Evolutionary conservation across 2,888 invertebrate genomes (phyloP).

Genomic region (Clusia tigrina): DNA sequence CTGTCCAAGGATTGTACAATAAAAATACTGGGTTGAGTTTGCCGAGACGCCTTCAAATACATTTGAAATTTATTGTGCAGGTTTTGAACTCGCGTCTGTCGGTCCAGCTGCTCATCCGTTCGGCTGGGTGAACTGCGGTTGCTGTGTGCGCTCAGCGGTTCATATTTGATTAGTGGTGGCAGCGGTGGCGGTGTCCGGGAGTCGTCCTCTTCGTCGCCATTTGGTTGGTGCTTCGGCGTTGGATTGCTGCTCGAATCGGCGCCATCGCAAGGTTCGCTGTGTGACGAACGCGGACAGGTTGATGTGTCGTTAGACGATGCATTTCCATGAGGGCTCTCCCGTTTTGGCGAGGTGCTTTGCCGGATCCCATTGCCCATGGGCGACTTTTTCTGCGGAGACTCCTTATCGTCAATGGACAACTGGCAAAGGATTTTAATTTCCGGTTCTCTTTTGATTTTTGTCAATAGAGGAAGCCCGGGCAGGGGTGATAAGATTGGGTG

Average conservation of each 20-base stretch:
- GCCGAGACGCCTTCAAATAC: constrained; percentile 53
- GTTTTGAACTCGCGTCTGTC: constrained; percentile 15
- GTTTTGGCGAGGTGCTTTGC: constrained; percentile 29
- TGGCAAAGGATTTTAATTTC: constrained; percentile 44
- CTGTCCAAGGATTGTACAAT: constrained; percentile 51
- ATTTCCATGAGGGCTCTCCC: too few species aligned
- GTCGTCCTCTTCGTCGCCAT: constrained; percentile 7
- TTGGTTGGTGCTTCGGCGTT: constrained; percentile 24
- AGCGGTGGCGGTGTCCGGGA: neutral
- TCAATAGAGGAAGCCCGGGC: too few species aligned
- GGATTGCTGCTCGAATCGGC: constrained; percentile 21
- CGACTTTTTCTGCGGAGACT: constrained; percentile 24
- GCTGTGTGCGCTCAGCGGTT: neutral
- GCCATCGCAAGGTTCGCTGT: constrained; percentile 29
- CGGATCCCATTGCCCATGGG: constrained; percentile 17
- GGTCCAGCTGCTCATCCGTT: constrained; percentile 30
- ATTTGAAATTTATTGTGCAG: constrained; percentile 41
- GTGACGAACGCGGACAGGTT: constrained; percentile 39
- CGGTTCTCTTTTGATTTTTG: constrained; percentile 33
- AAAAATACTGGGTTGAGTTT: constrained; percentile 55
- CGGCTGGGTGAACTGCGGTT: neutral
- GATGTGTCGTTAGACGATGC: constrained; percentile 37
- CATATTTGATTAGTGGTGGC: neutral
- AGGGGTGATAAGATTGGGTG: too few species aligned
- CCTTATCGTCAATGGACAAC: constrained; percentile 28